A percentile compares a stretch with the other conserved stretches of the same genome.
phyloP scores from a whole-genome alignment of 2,888 invertebrate species.

The Linnaemya tessellans region DNA sequence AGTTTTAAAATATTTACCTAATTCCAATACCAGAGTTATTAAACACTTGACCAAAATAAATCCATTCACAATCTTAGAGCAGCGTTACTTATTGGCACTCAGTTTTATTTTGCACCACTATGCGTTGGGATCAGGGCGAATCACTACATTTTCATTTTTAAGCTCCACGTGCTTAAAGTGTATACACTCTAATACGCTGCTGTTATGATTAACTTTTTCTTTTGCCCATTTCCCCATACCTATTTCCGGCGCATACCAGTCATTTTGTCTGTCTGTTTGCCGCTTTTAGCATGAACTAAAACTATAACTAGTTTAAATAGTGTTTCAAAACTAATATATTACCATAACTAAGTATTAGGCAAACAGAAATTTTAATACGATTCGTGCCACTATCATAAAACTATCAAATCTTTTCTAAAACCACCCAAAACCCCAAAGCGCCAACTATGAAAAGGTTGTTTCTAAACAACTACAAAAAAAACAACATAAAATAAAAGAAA shows the following conservation, averaged over 20 bases:
- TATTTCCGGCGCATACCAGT: not conserved
- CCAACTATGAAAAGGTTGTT: not conserved
- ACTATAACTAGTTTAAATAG: constrained; percentile 78
- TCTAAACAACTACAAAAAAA: not conserved
- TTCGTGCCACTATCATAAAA: constrained; percentile 64
- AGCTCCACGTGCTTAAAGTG: not conserved
- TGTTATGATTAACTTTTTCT: not conserved
- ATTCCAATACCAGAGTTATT: too few species aligned
- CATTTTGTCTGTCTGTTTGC: not conserved
- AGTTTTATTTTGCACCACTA: not conserved
- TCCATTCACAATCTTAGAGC: too few species aligned
- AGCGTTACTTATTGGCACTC: too few species aligned
- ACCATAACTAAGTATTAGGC: constrained; percentile 81
- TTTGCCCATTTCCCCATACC: not conserved
- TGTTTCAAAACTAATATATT: constrained; percentile 83
- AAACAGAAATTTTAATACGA: constrained; percentile 74
- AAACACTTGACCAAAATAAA: too few species aligned
- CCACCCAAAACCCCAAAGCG: constrained; percentile 11
- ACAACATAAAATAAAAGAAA: not conserved
- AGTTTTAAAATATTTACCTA: too few species aligned
- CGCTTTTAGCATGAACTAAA: constrained; percentile 71
- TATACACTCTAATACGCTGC: too few species aligned
- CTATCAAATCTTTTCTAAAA: constrained; percentile 66
- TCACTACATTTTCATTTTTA: not conserved
- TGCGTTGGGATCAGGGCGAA: not conserved